Percentiles rank a stretch among this genome's conserved stretches.
phyloP scores from a whole-genome alignment of 2,888 invertebrate species.

The Nymphalis urticae region DNA sequence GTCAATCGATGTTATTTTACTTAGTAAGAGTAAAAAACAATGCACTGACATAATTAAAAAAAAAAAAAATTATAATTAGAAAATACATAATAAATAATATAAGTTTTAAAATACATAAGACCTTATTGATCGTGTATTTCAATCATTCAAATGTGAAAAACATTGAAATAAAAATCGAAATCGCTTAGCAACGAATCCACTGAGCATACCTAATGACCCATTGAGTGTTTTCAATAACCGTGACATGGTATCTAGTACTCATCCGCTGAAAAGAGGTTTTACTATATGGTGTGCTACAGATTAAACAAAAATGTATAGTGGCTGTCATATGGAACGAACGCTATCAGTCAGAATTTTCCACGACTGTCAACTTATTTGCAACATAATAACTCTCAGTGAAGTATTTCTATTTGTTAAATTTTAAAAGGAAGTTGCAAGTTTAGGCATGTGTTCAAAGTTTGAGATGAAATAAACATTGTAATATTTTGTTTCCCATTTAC shows the following conservation, averaged over 20 bases:
- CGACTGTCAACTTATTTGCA: conserved; percentile 70
- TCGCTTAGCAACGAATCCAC: conserved; percentile 28
- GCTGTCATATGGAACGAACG: conserved; percentile 66
- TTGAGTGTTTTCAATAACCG: conserved; percentile 32
- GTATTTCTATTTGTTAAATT: conserved; percentile 19
- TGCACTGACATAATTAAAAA: no score
- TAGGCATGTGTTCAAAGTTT: conserved; percentile 1
- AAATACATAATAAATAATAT: no score
- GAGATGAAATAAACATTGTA: not conserved
- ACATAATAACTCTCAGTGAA: conserved; percentile 53
- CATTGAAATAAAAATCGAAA: conserved; percentile 22
- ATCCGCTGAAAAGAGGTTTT: conserved; percentile 21
- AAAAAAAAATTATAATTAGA: no score
- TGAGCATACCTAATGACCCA: conserved; percentile 32
- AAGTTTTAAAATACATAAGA: no score
- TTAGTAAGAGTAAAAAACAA: no score
- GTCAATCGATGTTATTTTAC: no score
- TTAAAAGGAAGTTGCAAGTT: conserved; percentile 21
- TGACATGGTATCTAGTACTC: conserved; percentile 26
- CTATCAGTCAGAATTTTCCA: conserved; percentile 69
- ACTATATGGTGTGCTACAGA: conserved; percentile 20
- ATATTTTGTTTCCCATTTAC: not conserved
- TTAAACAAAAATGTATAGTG: conserved; percentile 39
- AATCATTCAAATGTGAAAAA: not conserved
- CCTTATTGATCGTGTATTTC: no score